Evolutionary conservation across 2,113 vertebrate species (phyloP).

Genomic region (Microcebus lehilahytsara): DNA sequence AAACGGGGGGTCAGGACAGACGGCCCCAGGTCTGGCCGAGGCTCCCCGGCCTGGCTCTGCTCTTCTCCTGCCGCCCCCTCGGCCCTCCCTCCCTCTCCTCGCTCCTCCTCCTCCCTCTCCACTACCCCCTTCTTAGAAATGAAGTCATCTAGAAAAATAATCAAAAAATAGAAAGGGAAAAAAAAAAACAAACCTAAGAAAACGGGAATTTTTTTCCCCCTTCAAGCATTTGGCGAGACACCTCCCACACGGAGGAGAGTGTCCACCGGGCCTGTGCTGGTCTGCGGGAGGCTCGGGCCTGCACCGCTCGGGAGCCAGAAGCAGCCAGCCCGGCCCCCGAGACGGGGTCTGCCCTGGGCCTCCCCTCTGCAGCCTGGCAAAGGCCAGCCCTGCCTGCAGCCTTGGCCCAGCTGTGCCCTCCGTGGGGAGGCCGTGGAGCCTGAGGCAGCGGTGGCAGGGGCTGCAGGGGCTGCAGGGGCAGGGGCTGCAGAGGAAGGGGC

Average conservation of each 20-base stretch:
- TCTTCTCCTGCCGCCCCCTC: rapidly evolving
- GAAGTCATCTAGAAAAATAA: slow-evolving; percentile 80
- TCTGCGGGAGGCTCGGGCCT: slow-evolving; percentile 2
- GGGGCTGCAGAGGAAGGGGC: no score
- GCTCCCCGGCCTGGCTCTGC: neutral
- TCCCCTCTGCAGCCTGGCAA: neutral
- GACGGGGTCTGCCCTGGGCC: rapidly evolving
- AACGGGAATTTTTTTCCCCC: slow-evolving; percentile 62
- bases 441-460: no score
- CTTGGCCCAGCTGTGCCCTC: neutral
- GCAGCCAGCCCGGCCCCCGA: neutral
- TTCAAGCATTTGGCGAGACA: slow-evolving; percentile 72
- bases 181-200: slow-evolving; percentile 69
- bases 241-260: slow-evolving; percentile 69
- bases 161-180: slow-evolving; percentile 74
- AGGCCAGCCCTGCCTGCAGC: neutral
- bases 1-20: no score
- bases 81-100: neutral
- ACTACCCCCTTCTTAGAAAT: slow-evolving; percentile 68
- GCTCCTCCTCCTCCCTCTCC: neutral
- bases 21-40: no score
- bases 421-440: no score
- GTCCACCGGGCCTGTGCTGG: slow-evolving; percentile 54
- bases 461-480: neutral
- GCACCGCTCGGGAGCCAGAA: neutral